Evolutionary conservation across 2,113 vertebrate species (phyloP).

Genomic region (Albula glossodonta): DNA sequence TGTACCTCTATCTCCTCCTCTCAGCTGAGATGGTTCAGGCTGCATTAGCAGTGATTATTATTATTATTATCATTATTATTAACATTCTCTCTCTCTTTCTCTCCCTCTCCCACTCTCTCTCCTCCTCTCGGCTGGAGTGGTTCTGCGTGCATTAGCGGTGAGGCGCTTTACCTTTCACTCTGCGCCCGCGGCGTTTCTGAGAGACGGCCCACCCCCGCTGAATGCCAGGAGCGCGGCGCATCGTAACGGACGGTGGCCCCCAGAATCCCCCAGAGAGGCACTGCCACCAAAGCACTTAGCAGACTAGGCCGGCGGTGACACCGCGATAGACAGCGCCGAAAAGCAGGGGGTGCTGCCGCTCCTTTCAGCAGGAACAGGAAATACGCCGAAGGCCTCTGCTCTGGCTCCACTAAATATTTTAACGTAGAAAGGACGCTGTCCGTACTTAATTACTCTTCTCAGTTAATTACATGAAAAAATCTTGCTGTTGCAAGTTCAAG

Average conservation of each 20-base stretch:
- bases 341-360: neutral
- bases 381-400: neutral
- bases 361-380: neutral
- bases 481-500: neutral
- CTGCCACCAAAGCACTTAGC: neutral
- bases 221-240: slow-evolving; percentile 14
- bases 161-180: slow-evolving; percentile 28
- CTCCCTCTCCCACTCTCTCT: neutral
- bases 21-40: no score
- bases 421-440: neutral
- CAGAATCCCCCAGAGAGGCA: no score
- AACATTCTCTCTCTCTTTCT: no score
- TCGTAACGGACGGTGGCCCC: slow-evolving; percentile 3
- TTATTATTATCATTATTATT: no score
- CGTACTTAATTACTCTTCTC: neutral
- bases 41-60: no score
- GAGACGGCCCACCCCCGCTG: slow-evolving; percentile 16
- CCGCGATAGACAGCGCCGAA: neutral
- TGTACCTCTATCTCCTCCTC: no score
- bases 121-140: neutral
- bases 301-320: neutral
- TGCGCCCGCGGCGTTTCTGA: neutral
- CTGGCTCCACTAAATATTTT: neutral
- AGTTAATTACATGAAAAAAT: neutral
- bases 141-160: slow-evolving; percentile 19